Evolutionary conservation across 2,888 invertebrate species (phyloP).

Genomic region (Daptonema setosum): DNA sequence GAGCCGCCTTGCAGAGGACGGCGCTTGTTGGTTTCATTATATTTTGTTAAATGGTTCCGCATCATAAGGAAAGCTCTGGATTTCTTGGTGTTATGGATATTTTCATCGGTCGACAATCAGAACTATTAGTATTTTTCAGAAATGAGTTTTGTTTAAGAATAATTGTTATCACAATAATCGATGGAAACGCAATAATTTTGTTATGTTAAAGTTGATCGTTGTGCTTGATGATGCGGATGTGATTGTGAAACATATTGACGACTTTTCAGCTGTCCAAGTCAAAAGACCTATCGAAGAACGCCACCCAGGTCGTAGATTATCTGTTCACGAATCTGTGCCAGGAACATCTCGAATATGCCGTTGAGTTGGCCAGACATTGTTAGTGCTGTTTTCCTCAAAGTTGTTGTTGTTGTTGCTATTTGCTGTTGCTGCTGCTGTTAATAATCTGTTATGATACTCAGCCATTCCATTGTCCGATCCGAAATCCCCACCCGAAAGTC

Average conservation of each 20-base stretch:
- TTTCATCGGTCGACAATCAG: too few relatives aligned
- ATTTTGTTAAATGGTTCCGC: not conserved
- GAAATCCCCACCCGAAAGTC: conserved; percentile 62
- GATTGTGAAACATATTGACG: not conserved
- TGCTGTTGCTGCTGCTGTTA: too few relatives aligned
- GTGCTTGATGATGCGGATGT: too few relatives aligned
- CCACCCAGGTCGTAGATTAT: conserved; percentile 49
- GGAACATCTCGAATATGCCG: conserved; percentile 85
- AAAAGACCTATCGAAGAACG: conserved; percentile 52
- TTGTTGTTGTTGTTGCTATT: too few relatives aligned
- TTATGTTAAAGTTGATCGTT: too few relatives aligned
- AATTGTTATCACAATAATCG: too few relatives aligned
- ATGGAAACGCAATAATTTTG: too few relatives aligned
- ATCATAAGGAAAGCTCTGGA: not conserved
- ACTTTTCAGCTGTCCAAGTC: conserved; percentile 46
- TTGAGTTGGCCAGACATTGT: conserved; percentile 62
- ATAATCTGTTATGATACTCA: too few relatives aligned
- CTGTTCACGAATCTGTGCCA: conserved; percentile 58
- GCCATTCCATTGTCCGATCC: conserved; percentile 41
- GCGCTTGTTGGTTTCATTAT: conserved; percentile 40
- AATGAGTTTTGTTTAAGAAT: too few relatives aligned
- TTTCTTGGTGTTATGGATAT: too few relatives aligned
- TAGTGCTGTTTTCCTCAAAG: too few relatives aligned
- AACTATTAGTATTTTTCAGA: too few relatives aligned
- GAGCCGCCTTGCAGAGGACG: conserved; percentile 67